Percentiles rank a stretch among this genome's conserved stretches.
Conservation (phyloP, 2,888 invertebrate genomes). For the Teleogryllus oceanicus region DNA sequence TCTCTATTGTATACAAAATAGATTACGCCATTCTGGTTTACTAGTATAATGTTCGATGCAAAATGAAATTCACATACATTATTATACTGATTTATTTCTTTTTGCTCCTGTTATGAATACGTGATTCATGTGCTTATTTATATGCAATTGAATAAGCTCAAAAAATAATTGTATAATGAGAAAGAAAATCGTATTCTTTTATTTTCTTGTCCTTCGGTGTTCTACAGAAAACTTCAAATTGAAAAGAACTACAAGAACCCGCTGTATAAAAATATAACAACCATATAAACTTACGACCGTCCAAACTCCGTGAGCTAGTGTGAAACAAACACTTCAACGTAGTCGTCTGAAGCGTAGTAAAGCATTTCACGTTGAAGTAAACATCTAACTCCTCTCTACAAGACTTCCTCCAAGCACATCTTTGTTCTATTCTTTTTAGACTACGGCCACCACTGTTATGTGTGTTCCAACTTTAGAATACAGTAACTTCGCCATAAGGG, state of each 20-base stretch:
- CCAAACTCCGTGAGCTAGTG: not conserved
- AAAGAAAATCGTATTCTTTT: no score
- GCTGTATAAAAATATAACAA: not conserved
- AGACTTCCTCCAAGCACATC: not conserved
- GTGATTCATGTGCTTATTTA: no score
- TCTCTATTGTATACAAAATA: no score
- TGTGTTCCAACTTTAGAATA: conserved; percentile 18
- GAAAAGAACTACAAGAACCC: not conserved
- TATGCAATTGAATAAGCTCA: no score
- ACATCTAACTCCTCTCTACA: not conserved
- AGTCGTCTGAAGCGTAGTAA: not conserved
- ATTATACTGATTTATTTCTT: no score
- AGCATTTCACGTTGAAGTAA: not conserved
- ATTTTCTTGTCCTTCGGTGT: no score
- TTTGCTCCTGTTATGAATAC: no score
- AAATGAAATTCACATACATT: no score
- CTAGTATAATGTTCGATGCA: no score
- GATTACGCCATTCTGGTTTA: no score
- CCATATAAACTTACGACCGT: conserved; percentile 8
- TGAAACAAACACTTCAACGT: not conserved
- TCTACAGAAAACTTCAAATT: not conserved
- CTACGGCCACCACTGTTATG: not conserved
- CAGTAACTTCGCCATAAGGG: conserved; percentile 18
- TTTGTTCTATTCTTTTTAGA: not conserved
- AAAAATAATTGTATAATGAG: no score